Evolutionary conservation across 2,888 invertebrate species (phyloP), one percentile per base, ranked within the genome.

Genomic region (Cetonia aurata): DNA sequence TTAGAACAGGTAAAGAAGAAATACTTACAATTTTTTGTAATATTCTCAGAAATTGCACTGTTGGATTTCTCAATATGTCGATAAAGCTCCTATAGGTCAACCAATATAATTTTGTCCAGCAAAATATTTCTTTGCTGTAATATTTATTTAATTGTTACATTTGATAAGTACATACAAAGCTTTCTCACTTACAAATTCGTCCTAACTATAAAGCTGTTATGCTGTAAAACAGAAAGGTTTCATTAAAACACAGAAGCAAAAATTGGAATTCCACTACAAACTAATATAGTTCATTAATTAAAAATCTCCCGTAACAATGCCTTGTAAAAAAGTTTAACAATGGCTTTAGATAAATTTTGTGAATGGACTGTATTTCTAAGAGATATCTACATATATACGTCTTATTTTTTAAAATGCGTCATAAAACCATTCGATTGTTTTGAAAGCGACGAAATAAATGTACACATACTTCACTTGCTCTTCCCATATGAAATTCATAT

Each of bases 21-120:
- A 57, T 59, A 83, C 90, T 88, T 85, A 95, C 95, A 83, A 95
- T 85, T 87, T 96, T 95, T 82, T 97, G 96, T 9, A 93, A 71
- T 71, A 96, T 89, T 67, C 94, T 86, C 72, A 95, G 83, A 42
- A 89, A 86, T 80, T 96, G 93, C 0, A 96, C 87, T 0, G 92
- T 87, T 0, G 96, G 96, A 84, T 97, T 95, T 71, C 97, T 86
- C 41, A 93, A 77, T 25, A 93, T 88, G 76, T 93, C 91, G 57
- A 94, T 79, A 60, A 93, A 85, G 74, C 92, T 91, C 75, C 98
- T 86, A 82, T 93, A 90, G 67, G 92, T 89, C 48, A 98, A 85
- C 88, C 93, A 93, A 73, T 88, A 87, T 15, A 96, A 87, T 82
- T 93, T 93, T 1, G 89, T 89, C 79, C 89, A 87, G 89, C 92